Evolutionary conservation across 2,113 vertebrate species (phyloP), one percentile per base, ranked within the genome.

Genomic region (Chaetops frenatus): DNA sequence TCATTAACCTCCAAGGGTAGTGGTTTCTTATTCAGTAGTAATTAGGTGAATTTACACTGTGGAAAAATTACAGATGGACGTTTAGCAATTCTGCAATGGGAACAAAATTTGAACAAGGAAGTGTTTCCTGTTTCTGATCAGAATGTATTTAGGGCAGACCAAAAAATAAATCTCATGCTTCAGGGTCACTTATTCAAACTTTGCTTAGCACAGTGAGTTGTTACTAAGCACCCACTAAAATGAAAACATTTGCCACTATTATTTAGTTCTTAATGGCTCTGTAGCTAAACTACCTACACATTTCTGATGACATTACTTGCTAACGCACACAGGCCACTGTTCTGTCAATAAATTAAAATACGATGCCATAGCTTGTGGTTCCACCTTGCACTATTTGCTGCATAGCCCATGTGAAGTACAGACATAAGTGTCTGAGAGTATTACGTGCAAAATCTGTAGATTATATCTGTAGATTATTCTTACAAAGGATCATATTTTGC

Each of bases 11-110:
- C 60, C 69, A 85, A 92, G 86, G 74, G 47, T 92, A 95, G 81
- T 80, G 77, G 78, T 71, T 95, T 76, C 81, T 90, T 92, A 94
- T 79, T 96, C 80, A 70, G 91, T 85, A 95, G 86, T 79, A 97
- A 95, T 97, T 94, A 91, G 61, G 42, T 87, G 92, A 86, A 47
- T 90, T 97, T 87, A 82, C 70, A 27, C 4, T 67, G n/a, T 62
- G 79, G 71, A 92, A 85, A 92, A 76, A 54, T 91, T 73, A 53
- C 61, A 87, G 64, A 91, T 58, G 56, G 85, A 62, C 38, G 69
- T 87, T 83, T 58, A 27, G 20, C 66, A 81, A 90, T 96, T 85
- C 64, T 61, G 2, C 82, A 80, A 20, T 3, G 8, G 20, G 40
- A 88, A 91, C 9, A 78, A 84, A 90, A 56, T 85, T 67, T 10